Evolutionary conservation across 1,140 invertebrate species (phyloP), one percentile per base, ranked within the genome.

Genomic region (Bilobella aurantiaca): DNA sequence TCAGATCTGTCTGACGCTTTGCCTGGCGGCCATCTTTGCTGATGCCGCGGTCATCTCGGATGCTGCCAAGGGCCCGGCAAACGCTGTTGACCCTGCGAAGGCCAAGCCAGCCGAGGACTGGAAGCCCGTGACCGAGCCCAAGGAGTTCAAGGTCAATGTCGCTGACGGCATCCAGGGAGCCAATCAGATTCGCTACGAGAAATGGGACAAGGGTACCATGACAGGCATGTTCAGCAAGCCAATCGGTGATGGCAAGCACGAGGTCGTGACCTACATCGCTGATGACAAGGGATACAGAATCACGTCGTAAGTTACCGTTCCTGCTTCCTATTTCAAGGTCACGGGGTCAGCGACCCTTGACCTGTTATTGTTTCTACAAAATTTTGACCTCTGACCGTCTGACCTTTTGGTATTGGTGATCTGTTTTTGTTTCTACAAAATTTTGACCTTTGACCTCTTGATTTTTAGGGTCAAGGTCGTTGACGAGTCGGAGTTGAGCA

Each of bases 161-260:
- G 58, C 46, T n/a, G 67, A 69, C 31, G 63, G 63, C 23, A 69
- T 69, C 57, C 46, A 65, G 18, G 59, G 59, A 42, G 67, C 67
- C 37, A 49, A 65, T 31, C 63, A 63, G 27, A 25, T 62, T 18
- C 47, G 67, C 5, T 28, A 65, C 34, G 66, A 68, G 56, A 56
- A 49, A 30, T 42, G 27, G 30, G 47, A 66, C 0, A 62, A 66
- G 18, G 65, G 65, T 2, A 30, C 42, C n/a, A 42, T 66, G 16
- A n/a, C 37, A 0, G 65, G 65, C 27, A 27, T n/a, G n/a, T 66
- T 25, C 30, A 34, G 57, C n/a, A 30, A 30, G 12, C 65, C 65
- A 53, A 30, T 32, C 42, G 63, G 58, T 3, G 53, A 64, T 18
- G 42, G 66, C n/a, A 68, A 60, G 25, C 64, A 46, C 32, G 14